Base-by-base conservation (phyloP, 2,888 invertebrate genomes). In the Allygus modestus region DNA sequence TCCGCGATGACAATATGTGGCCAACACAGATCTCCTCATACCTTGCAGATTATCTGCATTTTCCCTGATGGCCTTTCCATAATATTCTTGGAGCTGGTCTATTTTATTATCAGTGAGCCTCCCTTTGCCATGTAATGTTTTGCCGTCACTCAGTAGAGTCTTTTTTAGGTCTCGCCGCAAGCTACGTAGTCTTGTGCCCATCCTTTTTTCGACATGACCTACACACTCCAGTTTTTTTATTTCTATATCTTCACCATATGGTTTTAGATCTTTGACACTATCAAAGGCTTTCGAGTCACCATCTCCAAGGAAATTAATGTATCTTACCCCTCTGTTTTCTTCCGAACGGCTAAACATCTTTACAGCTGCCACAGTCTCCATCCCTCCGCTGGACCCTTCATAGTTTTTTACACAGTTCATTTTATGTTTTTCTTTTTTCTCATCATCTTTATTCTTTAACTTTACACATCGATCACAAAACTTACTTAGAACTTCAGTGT, bases 41-140 rank as follows among this genome's bases (percentile, higher is more conserved):
- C 61, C 26, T 58, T 58, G 61, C 61, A 58, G 15, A 15, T 58
- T 26, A 58, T 58, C 69, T 69, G 4, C 23, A 69, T 69, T 26
- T 69, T 17, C 11, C 5, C 11, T 17, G 23, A 69, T n/a, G 7
- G 17, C n/a, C n/a, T n/a, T n/a, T n/a, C n/a, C n/a, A n/a, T n/a
- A n/a, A n/a, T n/a, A n/a, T n/a, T n/a, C n/a, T 23, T 69, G 23
- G 5, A 26, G 69, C 17, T n/a, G 69, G 4, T 69, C 31, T 4
- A 58, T 9, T 58, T 9, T 58, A 9, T 23, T 58, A 9, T 58
- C 61, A 58, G 61, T 87, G 28, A 89, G 77, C 71, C 87, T 86
- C 0, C 84, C 86, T 86, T 85, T 85, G 26, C 86, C 87, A 73
- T 83, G 81, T 31, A 86, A 61, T 23, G 84, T 86, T 58, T 84